Evolutionary conservation across 1,140 invertebrate species (phyloP), one percentile per base, ranked within the genome.

Genomic region (Drosophila varians): DNA sequence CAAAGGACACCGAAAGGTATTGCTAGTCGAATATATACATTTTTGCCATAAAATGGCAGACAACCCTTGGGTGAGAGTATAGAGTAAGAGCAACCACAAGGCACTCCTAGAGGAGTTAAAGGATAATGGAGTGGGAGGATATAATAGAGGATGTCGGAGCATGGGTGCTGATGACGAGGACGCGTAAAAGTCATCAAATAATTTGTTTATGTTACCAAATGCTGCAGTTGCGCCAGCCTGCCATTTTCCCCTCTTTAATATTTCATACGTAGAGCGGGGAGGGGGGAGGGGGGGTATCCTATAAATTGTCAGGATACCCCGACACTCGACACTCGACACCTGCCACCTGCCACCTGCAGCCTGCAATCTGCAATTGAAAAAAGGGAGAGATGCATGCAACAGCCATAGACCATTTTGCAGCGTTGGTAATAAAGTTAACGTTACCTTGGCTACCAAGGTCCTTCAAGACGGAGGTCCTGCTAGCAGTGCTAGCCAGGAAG

Each of bases 171-270:
- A 56, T 42, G 38, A 42, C 38, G 38, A 8, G 8, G 26, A 19
- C 68, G 78, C 74, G 52, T 84, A 70, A 78, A 70, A 75, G 71
- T 69, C 80, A 83, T 86, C 65, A 83, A 83, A 83, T 83, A 83
- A 83, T 83, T 86, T 83, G 80, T 86, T 83, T 86, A 86, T 84
- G 79, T 72, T 74, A 65, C 79, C 62, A 74, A 78, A 77, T 78
- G 40, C 70, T 66, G 45, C 53, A 77, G 18, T 31, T 25, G 23
- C 49, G 45, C 8, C 62, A 34, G 58, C 4, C 45, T 51, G 62
- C 21, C 60, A 12, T 25, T 66, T 51, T n/a, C 43, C 34, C 12
- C 8, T 19, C 14, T 65, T 62, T 45, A 79, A 64, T 68, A 52
- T 58, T 70, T 79, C 64, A 51, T 40, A 21, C 52, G 48, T 56